Evolutionary conservation across 2,113 vertebrate genomes (phyloP), one percentile per base, ranked within the genome.

Genomic region (Tetrao urogallus): DNA sequence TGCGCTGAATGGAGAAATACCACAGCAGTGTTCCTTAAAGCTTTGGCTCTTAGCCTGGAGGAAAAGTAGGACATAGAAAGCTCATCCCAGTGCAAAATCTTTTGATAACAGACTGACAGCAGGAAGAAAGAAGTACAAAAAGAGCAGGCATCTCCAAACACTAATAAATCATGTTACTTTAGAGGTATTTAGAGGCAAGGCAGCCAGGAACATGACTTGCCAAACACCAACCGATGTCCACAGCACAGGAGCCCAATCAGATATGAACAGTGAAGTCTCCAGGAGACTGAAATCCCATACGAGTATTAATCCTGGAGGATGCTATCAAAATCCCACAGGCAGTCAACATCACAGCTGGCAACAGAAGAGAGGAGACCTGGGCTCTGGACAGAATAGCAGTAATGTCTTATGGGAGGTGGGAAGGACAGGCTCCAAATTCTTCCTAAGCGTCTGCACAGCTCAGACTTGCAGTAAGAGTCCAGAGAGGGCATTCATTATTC

Each of bases 271-370:
- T 0, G 32, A 74, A 50, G 19, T 5, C 71, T 74, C 54, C 78
- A 64, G 72, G 56, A 89, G 56, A 77, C 27, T 58, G 60, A 93
- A 93, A 93, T 60, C 38, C 50, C 74, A 70, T 3, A 9, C 50
- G 72, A 85, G 25, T 50, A 79, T 7, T 71, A 54, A 0, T 18
- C 19, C 21, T 32, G 45, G 18, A 73, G 8, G 24, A 20, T 5
- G 32, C 21, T 11, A 47, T 71, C 67, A 66, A 88, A 91, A 48
- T 16, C 57, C 54, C 57, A 45, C 5, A 2, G 4, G 11, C 7
- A 18, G 22, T 3, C 45, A 28, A 47, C 19, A 78, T 3, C 13
- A 1, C 48, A 47, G 1, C 47, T 38, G 48, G 69, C 63, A 72
- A 42, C 1, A 87, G 81, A n/a, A 36, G 43, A 83, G 45, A 87